Percentiles rank a stretch among this genome's conserved stretches.
These are phyloP conservation scores for Chymomyza caudatula DNA, from an alignment of 2,888 invertebrate species.

Conservation along the genomic window DNA sequence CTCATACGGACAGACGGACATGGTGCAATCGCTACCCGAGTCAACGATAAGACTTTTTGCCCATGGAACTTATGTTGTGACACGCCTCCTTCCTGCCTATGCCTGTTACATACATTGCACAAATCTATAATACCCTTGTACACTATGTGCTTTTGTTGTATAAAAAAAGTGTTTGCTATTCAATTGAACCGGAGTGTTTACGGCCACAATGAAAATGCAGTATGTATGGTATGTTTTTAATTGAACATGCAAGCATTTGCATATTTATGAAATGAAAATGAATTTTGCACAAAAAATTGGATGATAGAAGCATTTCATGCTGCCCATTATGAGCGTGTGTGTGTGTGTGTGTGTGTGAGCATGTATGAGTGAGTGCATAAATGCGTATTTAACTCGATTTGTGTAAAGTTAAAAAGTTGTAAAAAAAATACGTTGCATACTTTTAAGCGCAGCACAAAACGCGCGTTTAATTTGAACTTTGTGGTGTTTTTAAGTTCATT, in stretches of 20 bases:
- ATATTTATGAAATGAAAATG: slow-evolving; percentile 28
- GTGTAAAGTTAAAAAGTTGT: slow-evolving; percentile 34
- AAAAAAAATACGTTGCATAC: slow-evolving; percentile 30
- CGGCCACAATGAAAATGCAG: background rate
- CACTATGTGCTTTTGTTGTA: too few relatives aligned
- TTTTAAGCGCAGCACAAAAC: background rate
- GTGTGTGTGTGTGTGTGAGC: background rate
- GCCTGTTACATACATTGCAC: too few relatives aligned
- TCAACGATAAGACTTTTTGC: too few relatives aligned
- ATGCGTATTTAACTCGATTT: slow-evolving; percentile 9
- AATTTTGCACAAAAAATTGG: background rate
- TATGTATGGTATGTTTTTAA: background rate
- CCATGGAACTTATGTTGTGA: too few relatives aligned
- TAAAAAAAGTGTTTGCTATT: background rate
- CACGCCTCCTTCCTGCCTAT: too few relatives aligned
- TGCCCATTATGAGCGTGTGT: background rate
- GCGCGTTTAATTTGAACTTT: background rate
- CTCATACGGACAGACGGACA: too few relatives aligned
- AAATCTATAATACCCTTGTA: too few relatives aligned
- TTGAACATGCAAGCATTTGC: slow-evolving; percentile 11
- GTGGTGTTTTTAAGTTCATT: background rate
- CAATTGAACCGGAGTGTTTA: background rate
- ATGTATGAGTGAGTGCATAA: background rate
- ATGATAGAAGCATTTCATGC: background rate
- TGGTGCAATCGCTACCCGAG: too few relatives aligned